Evolutionary conservation across 1,140 invertebrate genomes (phyloP), one percentile per base, ranked within the genome.

Genomic region (Aplysia californica): DNA sequence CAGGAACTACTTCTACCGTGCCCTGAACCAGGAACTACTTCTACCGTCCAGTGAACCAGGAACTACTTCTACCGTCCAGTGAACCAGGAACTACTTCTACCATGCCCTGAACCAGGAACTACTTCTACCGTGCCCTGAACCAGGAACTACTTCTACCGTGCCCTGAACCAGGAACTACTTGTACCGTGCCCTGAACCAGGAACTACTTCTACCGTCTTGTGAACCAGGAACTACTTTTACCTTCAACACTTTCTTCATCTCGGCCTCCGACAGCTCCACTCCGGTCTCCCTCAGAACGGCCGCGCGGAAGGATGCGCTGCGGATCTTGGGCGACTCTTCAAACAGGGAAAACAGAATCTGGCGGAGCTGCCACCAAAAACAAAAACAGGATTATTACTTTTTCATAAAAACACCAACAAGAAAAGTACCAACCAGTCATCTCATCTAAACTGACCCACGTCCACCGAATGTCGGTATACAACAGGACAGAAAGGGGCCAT

Each of bases 301-400:
- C 4, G 36, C 44, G 6, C 41, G 36, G 26, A 75, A 50, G 10
- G 21, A 26, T 1, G 5, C 21, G 50, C 38, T 65, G 31, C 72
- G 59, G 50, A 75, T 10, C 38, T 75, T 75, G 5, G n/a, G 39
- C 41, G n/a, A 33, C 55, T 75, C 72, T 75, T 75, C 59, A 66
- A 75, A 75, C 55, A 66, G 20, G 72, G 23, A 36, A 41, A 65
- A 75, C 0, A 75, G 61, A 29, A 75, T 66, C 29, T 50, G 64
- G 15, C 29, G 23, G 10, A 66, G 10, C 72, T 75, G 61, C 20
- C 64, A 64, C 44, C 44, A 50, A 50, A 50, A n/a, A 50, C 10
- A 50, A 50, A n/a, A 50, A n/a, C 10, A 50, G n/a, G 10, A 10
- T 20, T 10, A 18, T 61, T 10, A 61, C 26, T 20, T 61, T 10